Base-by-base conservation (phyloP, 2,888 invertebrate genomes). In the Amiota minor region DNA sequence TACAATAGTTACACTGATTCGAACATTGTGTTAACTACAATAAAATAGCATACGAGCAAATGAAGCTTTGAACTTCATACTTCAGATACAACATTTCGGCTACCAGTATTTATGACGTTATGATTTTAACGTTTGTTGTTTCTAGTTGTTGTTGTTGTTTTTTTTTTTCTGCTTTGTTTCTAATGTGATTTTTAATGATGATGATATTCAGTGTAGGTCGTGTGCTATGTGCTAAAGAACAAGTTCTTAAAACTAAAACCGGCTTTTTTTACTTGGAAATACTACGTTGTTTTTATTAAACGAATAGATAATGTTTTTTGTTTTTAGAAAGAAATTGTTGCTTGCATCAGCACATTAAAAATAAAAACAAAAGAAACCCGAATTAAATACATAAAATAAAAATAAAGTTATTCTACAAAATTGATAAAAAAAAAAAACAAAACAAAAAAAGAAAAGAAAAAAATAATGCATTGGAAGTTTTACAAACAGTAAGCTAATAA, bases 211-310 rank as follows among this genome's bases (percentile, higher is more conserved):
- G 78, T 78, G 86, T 86, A 85, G 86, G 86, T 85, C 79, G 79
- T 72, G 59, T 82, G 72, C 78, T 74, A 71, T 78, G 73, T 76
- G 35, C 35, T 35, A 69, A 77, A 68, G 71, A 76, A 20, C 35
- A 18, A 65, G 68, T 67, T 56, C 71, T 70, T 72, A 70, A 12
- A 72, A 72, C 55, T 69, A 83, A 81, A 85, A 85, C 84, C 82
- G 83, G 84, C 79, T 76, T 73, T 67, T 74, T 74, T 78, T 85
- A 85, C 86, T 84, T 84, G 84, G 83, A 83, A 84, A 80, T 77
- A 72, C 75, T 35, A 35, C 35, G 35, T 35, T 35, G 35, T 35
- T 35, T 35, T 35, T 35, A 35, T 35, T 35, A 35, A 0, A 35
- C 35, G 6, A 35, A 35, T 35, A 35, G 35, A 35, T 35, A 35